Conservation (phyloP, 2,888 invertebrate genomes). For the Alviniconcha strummeri region DNA sequence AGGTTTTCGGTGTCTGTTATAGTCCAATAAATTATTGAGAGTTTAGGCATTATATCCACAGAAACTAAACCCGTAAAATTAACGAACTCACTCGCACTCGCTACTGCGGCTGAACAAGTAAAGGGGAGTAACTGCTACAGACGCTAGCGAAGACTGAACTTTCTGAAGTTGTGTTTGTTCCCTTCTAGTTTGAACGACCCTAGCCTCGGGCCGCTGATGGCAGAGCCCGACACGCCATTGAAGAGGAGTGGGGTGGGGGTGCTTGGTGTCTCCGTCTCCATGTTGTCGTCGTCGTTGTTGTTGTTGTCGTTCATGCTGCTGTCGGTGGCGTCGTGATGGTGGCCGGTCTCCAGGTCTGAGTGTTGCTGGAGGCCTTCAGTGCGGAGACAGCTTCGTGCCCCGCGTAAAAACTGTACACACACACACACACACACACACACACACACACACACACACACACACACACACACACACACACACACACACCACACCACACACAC, state of each 20-base stretch:
- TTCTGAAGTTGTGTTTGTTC: conserved; percentile 15
- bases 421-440: not conserved
- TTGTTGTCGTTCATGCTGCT: not conserved
- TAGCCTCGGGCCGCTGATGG: not conserved
- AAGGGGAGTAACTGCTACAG: not conserved
- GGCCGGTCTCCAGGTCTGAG: not conserved
- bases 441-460: not conserved
- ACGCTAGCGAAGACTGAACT: not conserved
- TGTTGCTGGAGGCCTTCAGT: not conserved
- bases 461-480: too few species aligned
- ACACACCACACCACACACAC: too few species aligned
- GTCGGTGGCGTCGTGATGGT: not conserved
- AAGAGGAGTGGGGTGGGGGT: conserved; percentile 16
- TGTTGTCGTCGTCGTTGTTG: conserved; percentile 5
- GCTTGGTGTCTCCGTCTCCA: conserved; percentile 15
- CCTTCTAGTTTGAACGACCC: conserved; percentile 10
- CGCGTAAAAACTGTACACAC: not conserved
- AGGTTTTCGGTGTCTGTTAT: too few species aligned
- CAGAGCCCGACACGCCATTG: not conserved
- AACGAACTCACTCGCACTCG: too few species aligned
- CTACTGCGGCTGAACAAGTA: too few species aligned
- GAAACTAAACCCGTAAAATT: too few species aligned
- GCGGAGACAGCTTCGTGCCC: not conserved
- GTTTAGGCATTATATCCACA: too few species aligned
- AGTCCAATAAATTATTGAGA: too few species aligned